phyloP scores from a whole-genome alignment of 2,888 invertebrate species.

The Operophtera brumata region DNA sequence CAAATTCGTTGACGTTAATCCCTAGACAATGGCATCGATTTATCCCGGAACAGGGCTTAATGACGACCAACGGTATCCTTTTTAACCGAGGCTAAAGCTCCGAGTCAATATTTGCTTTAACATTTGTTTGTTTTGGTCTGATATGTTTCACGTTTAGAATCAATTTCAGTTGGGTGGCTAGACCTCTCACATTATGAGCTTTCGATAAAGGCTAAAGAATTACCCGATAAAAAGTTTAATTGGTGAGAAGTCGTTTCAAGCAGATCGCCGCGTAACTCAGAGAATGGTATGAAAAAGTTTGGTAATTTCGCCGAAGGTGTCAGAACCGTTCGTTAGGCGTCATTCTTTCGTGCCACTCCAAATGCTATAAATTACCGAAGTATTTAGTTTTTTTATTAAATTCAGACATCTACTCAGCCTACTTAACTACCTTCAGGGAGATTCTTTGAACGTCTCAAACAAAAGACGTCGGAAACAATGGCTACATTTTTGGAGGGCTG shows the following conservation, averaged over 20 bases:
- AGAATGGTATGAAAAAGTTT: constrained; percentile 52
- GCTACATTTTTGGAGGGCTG: constrained; percentile 32
- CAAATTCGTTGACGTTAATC: constrained; percentile 79
- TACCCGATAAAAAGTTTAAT: constrained; percentile 45
- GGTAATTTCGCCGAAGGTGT: constrained; percentile 53
- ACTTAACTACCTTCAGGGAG: constrained; percentile 23
- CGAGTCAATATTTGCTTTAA: constrained; percentile 65
- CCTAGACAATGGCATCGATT: constrained; percentile 73
- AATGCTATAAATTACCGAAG: constrained; percentile 52
- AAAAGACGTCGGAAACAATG: constrained; percentile 44
- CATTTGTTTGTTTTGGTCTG: constrained; percentile 50
- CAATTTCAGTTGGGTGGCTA: constrained; percentile 1
- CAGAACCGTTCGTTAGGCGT: constrained; percentile 56
- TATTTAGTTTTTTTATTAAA: constrained; percentile 46
- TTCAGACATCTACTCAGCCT: constrained; percentile 27
- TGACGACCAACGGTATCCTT: constrained; percentile 61
- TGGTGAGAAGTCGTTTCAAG: constrained; percentile 42
- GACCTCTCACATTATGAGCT: neutral
- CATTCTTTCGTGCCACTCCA: constrained; percentile 45
- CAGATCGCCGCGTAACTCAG: constrained; percentile 38
- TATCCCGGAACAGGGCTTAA: constrained; percentile 57
- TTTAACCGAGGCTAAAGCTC: constrained; percentile 59
- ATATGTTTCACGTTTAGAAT: constrained; percentile 35
- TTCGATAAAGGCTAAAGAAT: constrained; percentile 7
- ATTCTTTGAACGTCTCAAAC: constrained; percentile 39